Evolutionary conservation across 2,113 vertebrate species (phyloP).

Genomic region (Desmodus rotundus): DNA sequence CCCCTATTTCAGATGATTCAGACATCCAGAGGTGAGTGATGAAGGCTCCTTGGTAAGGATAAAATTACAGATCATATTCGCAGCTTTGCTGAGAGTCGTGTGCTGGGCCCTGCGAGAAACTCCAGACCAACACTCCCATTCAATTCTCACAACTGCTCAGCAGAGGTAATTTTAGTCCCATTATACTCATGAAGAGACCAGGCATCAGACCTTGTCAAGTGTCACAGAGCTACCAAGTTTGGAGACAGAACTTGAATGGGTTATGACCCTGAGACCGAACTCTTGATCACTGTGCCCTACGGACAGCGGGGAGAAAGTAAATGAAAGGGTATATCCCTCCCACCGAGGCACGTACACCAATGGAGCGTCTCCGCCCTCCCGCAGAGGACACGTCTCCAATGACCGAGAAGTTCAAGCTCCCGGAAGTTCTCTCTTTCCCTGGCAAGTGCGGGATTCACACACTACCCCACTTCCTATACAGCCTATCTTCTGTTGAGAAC

Average conservation of each 20-base stretch:
- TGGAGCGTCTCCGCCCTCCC: not conserved
- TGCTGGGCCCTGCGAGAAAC: not conserved
- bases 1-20: not conserved
- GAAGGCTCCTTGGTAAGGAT: not conserved
- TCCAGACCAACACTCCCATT: not conserved
- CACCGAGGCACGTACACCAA: not conserved
- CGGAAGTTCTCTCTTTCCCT: not conserved
- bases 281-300: not conserved
- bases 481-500: not conserved
- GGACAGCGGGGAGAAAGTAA: not conserved
- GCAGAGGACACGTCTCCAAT: not conserved
- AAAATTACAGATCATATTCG: not conserved
- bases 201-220: not conserved
- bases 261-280: not conserved
- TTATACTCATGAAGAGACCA: not conserved
- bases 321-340: not conserved
- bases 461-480: not conserved
- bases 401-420: not conserved
- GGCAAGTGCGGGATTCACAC: not conserved
- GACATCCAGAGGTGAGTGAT: not conserved
- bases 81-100: not conserved
- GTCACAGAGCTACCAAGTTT: not conserved
- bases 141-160: not conserved
- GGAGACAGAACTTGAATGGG: not conserved
- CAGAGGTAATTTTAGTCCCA: not conserved